Evolutionary conservation across 2,888 invertebrate species (phyloP).

Genomic region (Magallana nippona): DNA sequence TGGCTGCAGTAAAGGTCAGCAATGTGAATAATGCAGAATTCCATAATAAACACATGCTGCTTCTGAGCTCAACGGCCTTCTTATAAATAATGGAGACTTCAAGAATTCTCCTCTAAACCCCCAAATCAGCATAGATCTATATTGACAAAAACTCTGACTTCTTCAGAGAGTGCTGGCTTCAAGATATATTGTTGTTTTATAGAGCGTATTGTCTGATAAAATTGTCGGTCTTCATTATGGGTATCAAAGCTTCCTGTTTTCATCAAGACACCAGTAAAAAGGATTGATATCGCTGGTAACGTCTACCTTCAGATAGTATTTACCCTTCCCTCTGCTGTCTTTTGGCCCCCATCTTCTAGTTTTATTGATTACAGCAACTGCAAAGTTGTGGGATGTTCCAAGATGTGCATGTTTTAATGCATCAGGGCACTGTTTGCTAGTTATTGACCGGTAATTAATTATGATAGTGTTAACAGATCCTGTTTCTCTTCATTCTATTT

Average conservation of each 20-base stretch:
- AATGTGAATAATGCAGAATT: conserved; percentile 9
- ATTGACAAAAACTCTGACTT: background rate
- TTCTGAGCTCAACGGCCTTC: background rate
- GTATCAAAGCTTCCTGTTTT: conserved; percentile 26
- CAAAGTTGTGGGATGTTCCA: conserved; percentile 2
- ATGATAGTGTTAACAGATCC: conserved; percentile 18
- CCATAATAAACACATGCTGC: conserved; percentile 8
- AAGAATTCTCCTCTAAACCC: conserved; percentile 10
- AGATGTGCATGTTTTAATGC: conserved; percentile 29
- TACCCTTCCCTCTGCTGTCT: background rate
- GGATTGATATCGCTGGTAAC: background rate
- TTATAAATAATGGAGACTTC: conserved; percentile 3
- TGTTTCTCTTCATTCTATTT: background rate
- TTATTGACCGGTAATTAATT: conserved; percentile 7
- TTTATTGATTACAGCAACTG: conserved; percentile 22
- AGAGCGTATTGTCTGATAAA: conserved; percentile 25
- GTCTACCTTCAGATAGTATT: background rate
- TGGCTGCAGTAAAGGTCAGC: conserved; percentile 18
- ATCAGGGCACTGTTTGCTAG: background rate
- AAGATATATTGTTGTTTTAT: conserved; percentile 24
- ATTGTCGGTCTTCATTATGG: conserved; percentile 18
- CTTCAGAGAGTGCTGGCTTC: background rate
- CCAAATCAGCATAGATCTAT: conserved; percentile 11
- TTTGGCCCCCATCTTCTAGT: background rate
- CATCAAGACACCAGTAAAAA: conserved; percentile 2